A percentile compares a stretch with the other conserved stretches of the same genome.
phyloP scores from a whole-genome alignment of 2,888 invertebrate genomes.

The Luperina testacea region DNA sequence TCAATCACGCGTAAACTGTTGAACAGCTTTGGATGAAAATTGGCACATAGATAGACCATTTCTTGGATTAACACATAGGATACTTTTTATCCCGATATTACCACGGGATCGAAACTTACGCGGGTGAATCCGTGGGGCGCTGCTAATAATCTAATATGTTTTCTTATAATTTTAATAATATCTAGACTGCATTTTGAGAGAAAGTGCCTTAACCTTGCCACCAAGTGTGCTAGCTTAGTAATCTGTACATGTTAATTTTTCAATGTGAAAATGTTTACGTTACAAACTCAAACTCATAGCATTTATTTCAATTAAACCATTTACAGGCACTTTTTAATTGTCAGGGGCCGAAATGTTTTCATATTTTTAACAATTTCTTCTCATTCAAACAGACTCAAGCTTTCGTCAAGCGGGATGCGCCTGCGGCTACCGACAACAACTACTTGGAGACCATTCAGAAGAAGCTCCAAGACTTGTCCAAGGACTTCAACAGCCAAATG shows the following conservation, averaged over 20 bases:
- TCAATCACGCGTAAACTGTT: no score
- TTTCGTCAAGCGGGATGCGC: conserved; percentile 48
- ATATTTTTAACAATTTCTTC: neutral
- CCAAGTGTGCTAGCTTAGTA: neutral
- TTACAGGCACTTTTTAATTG: no score
- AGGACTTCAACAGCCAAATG: conserved; percentile 46
- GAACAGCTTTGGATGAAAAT: no score
- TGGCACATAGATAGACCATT: no score
- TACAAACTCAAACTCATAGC: no score
- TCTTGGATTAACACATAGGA: no score
- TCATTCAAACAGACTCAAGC: conserved; percentile 33
- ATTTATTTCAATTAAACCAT: no score
- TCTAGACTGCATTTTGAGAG: neutral
- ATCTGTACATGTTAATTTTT: neutral
- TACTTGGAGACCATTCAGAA: conserved; percentile 41
- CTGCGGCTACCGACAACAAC: conserved; percentile 28
- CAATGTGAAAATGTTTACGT: neutral
- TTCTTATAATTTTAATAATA: neutral
- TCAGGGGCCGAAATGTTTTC: neutral
- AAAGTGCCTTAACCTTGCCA: neutral
- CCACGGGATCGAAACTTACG: no score
- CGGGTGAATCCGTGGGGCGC: no score
- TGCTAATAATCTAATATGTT: neutral
- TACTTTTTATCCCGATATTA: no score
- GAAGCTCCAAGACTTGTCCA: conserved; percentile 38